These are phyloP conservation scores for Ooceraea biroi DNA, from an alignment of 1,140 invertebrate genomes.

Conservation along the genomic window DNA sequence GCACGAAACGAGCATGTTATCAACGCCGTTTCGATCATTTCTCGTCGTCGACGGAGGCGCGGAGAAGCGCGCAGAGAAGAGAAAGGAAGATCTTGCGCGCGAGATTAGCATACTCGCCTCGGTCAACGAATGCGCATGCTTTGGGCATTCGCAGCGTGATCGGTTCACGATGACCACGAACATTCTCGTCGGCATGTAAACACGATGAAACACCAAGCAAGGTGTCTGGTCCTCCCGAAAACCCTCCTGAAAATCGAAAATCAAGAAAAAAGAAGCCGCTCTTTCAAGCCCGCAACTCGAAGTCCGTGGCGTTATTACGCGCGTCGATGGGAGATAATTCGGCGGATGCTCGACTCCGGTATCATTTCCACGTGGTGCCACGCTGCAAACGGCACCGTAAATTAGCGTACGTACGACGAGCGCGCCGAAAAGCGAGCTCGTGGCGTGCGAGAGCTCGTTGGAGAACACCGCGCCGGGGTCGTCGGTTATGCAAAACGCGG, in stretches of 20 bases:
- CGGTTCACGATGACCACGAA: background rate
- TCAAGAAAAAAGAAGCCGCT: background rate
- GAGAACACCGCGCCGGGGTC: slow-evolving; percentile 16
- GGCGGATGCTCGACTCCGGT: slow-evolving; percentile 13
- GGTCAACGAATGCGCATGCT: background rate
- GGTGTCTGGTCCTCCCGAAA: no score
- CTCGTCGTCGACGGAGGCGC: no score
- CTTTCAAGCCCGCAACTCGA: background rate
- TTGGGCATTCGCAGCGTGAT: background rate
- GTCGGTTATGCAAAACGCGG: slow-evolving; percentile 54
- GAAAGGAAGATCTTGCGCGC: background rate
- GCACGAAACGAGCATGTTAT: background rate
- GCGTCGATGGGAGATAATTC: slow-evolving; percentile 23
- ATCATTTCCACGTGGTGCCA: slow-evolving; percentile 20
- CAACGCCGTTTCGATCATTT: background rate
- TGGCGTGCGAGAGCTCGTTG: slow-evolving; percentile 8
- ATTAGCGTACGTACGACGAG: slow-evolving; percentile 2
- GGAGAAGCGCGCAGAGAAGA: background rate
- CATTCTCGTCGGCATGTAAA: background rate
- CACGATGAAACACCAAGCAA: background rate
- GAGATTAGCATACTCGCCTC: background rate
- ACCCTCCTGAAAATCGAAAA: no score
- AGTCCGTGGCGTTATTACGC: slow-evolving; percentile 24
- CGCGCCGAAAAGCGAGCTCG: slow-evolving; percentile 25
- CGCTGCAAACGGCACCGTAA: slow-evolving; percentile 29